phyloP scores from a whole-genome alignment of 2,888 invertebrate species.

The Mycalesis mineus region DNA sequence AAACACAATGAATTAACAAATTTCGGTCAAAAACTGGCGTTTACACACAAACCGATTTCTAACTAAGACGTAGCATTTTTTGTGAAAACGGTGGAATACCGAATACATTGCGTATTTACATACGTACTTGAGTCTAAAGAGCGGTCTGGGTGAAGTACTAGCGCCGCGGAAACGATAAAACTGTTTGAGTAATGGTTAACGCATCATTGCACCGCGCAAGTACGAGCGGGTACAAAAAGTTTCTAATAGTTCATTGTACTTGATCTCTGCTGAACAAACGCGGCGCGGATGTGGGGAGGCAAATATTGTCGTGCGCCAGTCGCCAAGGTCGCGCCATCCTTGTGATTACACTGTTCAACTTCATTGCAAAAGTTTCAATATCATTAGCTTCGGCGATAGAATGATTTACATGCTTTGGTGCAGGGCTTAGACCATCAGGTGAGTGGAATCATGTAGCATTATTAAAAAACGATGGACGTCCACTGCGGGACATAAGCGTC shows the following conservation, averaged over 20 bases:
- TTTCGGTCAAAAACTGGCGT: neutral
- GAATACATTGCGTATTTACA: neutral
- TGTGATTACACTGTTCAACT: neutral
- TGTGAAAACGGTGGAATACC: neutral
- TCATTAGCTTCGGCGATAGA: no score
- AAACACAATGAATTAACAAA: slow-evolving; percentile 1
- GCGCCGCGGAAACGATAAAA: slow-evolving; percentile 29
- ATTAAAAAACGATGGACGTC: no score
- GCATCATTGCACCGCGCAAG: slow-evolving; percentile 23
- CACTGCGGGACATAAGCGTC: no score
- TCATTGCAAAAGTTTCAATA: no score
- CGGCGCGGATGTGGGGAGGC: slow-evolving; percentile 52
- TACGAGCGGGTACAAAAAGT: slow-evolving; percentile 16
- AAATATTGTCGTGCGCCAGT: slow-evolving; percentile 54
- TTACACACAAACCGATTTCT: neutral
- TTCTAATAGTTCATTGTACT: slow-evolving; percentile 26
- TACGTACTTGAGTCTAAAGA: slow-evolving; percentile 4
- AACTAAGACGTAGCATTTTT: neutral
- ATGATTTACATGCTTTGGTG: no score
- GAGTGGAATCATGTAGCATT: no score
- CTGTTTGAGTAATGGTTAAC: slow-evolving; percentile 26
- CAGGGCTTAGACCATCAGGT: no score
- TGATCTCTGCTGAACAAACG: slow-evolving; percentile 28
- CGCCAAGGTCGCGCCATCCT: slow-evolving; percentile 39
- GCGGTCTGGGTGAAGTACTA: slow-evolving; percentile 12